Conservation (phyloP, 2,113 vertebrate genomes). For the Neoarius graeffei region DNA sequence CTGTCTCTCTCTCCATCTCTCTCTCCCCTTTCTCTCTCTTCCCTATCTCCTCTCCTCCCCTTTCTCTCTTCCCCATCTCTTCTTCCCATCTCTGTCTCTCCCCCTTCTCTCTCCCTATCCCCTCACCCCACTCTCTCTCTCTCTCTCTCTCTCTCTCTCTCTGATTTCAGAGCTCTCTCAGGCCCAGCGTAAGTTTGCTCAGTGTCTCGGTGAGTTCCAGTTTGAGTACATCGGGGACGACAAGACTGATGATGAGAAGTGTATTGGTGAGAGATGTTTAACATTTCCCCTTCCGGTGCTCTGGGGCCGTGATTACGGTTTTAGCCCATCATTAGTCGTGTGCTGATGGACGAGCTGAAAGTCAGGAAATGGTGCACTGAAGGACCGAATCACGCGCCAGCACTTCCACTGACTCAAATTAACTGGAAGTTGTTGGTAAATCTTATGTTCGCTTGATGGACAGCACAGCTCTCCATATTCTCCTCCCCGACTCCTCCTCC, state of each 20-base stretch:
- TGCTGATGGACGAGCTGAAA: neutral
- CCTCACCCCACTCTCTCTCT: no score
- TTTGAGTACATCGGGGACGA: constrained; percentile 98
- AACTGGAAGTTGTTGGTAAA: no score
- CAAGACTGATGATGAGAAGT: constrained; percentile 93
- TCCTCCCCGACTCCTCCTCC: no score
- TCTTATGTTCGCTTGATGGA: no score
- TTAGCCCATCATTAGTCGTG: neutral
- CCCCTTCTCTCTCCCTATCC: no score
- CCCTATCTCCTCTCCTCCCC: no score
- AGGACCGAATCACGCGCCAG: neutral
- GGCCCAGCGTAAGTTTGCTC: constrained; percentile 94
- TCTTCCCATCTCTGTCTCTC: no score
- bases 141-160: no score
- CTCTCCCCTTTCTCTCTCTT: no score
- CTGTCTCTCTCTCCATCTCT: no score
- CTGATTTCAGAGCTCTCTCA: constrained; percentile 79
- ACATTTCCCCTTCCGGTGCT: neutral
- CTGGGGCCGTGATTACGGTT: neutral
- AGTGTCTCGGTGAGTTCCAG: constrained; percentile 91
- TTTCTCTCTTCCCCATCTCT: no score
- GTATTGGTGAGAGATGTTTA: constrained; percentile 77
- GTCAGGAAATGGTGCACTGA: neutral
- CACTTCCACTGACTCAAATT: neutral
- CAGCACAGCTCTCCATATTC: no score